These are phyloP conservation scores for Melieria picta DNA, from an alignment of 2,888 invertebrate genomes.

Conservation along the genomic window DNA sequence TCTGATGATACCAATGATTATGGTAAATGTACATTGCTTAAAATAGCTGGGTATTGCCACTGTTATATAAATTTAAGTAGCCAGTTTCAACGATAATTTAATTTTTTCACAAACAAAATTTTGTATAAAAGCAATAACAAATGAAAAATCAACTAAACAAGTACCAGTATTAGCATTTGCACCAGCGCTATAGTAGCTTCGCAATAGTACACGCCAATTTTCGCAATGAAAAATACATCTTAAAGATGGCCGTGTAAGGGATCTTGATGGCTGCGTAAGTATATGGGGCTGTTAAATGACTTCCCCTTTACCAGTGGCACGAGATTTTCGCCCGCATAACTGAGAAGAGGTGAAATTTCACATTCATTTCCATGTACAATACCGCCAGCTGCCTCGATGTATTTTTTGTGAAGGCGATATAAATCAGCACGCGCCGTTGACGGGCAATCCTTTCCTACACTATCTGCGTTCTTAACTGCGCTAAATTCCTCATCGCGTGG, in stretches of 20 bases:
- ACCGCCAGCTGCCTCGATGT: conserved; percentile 85
- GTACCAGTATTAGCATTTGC: too few relatives aligned
- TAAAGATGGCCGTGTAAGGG: conserved; percentile 61
- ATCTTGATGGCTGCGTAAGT: conserved; percentile 68
- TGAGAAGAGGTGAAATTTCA: conserved; percentile 91
- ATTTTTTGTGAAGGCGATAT: conserved; percentile 79
- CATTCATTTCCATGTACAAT: conserved; percentile 74
- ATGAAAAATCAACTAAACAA: too few relatives aligned
- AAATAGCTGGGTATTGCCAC: too few relatives aligned
- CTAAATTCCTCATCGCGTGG: conserved; percentile 94
- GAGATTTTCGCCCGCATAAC: conserved; percentile 91
- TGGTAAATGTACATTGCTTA: too few relatives aligned
- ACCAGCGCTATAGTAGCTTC: too few relatives aligned
- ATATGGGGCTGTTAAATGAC: conserved; percentile 74
- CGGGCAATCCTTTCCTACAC: conserved; percentile 89
- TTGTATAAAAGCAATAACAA: too few relatives aligned
- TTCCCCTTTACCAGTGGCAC: conserved; percentile 74
- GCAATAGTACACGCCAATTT: too few relatives aligned
- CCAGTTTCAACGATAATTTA: too few relatives aligned
- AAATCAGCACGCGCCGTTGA: conserved; percentile 85
- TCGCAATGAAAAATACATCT: conserved; percentile 4
- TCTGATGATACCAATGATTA: too few relatives aligned
- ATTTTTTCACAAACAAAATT: too few relatives aligned
- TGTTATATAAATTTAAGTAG: too few relatives aligned
- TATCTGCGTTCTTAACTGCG: conserved; percentile 93